Evolutionary conservation across 2,113 vertebrate species (phyloP).

Genomic region (Isichthys henryi): DNA sequence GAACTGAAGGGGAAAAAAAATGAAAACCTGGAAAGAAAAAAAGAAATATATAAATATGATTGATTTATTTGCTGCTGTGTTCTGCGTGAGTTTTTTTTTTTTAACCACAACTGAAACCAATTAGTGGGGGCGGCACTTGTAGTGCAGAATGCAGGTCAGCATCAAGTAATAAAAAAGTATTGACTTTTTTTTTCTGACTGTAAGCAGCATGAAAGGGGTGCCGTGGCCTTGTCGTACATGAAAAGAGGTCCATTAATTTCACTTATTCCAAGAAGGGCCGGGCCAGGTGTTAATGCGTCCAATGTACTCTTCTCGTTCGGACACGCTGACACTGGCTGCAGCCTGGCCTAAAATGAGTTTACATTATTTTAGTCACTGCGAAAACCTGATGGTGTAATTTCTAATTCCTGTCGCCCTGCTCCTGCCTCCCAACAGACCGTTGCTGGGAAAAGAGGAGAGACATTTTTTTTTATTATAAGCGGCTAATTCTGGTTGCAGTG

Average conservation of each 20-base stretch:
- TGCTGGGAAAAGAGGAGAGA: conserved; percentile 25
- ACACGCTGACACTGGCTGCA: conserved; percentile 65
- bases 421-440: conserved; percentile 21
- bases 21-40: conserved; percentile 49
- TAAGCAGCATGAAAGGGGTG: conserved; percentile 78
- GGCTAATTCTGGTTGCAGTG: conserved; percentile 2
- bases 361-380: conserved; percentile 66
- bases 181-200: conserved; percentile 87
- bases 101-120: conserved; percentile 74
- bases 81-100: conserved; percentile 76
- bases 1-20: conserved; percentile 58
- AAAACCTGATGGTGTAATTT: conserved; percentile 47
- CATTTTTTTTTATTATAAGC: conserved; percentile 26
- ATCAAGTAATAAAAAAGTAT: conserved; percentile 87
- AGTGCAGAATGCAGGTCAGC: conserved; percentile 80
- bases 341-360: conserved; percentile 65
- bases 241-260: conserved; percentile 84
- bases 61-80: conserved; percentile 76
- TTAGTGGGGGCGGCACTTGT: conserved; percentile 77
- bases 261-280: conserved; percentile 79
- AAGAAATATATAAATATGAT: conserved; percentile 65
- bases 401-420: conserved; percentile 46
- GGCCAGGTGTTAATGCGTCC: conserved; percentile 79
- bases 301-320: conserved; percentile 72
- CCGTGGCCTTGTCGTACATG: conserved; percentile 77